Evolutionary conservation across 2,113 vertebrate genomes (phyloP).

Genomic region (Hepsetus odoe): DNA sequence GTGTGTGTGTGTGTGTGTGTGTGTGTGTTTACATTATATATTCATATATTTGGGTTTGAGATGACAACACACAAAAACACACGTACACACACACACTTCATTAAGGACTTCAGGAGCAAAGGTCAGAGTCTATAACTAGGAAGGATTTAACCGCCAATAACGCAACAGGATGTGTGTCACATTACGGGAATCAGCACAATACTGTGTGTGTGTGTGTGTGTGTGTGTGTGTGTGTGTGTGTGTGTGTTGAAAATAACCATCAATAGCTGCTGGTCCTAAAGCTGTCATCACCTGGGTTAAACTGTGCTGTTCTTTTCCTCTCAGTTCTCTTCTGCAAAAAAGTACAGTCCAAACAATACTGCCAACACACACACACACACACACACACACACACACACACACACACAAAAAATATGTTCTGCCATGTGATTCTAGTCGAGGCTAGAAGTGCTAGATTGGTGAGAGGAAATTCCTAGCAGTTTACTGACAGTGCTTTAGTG

Average conservation of each 20-base stretch:
- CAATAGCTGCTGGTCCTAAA: constrained; percentile 68
- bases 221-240: constrained; percentile 43
- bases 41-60: constrained; percentile 71
- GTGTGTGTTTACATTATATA: constrained; percentile 61
- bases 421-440: no score
- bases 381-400: constrained; percentile 31
- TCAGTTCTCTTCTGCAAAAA: background rate
- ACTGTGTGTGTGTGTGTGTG: background rate
- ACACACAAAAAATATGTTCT: no score
- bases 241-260: constrained; percentile 69
- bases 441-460: no score
- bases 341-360: no score
- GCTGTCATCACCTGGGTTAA: constrained; percentile 71
- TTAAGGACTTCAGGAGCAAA: background rate
- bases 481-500: no score
- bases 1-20: constrained; percentile 21
- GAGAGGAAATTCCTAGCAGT: no score
- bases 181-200: constrained; percentile 69
- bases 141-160: constrained; percentile 10
- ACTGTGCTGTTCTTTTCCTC: constrained; percentile 46
- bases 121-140: background rate
- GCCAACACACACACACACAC: constrained; percentile 24
- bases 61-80: constrained; percentile 60
- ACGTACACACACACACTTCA: constrained; percentile 1
- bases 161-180: constrained; percentile 26